Conservation (phyloP, 1,140 invertebrate genomes). For the Drepana arcuata region DNA sequence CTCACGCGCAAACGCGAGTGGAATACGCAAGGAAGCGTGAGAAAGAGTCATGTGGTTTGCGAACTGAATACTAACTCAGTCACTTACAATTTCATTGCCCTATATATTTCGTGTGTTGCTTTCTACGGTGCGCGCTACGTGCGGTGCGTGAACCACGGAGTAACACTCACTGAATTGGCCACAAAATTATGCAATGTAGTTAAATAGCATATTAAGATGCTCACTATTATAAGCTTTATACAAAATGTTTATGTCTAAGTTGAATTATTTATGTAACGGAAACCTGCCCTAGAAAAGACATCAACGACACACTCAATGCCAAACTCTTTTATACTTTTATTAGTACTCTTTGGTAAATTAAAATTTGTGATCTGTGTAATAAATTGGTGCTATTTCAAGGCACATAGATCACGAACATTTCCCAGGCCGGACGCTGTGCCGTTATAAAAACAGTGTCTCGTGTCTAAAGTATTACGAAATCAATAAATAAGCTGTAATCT, state of each 20-base stretch:
- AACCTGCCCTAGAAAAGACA: slow-evolving; percentile 25
- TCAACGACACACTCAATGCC: too few species aligned
- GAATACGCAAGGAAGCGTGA: slow-evolving; percentile 51
- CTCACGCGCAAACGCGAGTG: slow-evolving; percentile 29
- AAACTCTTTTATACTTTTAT: too few species aligned
- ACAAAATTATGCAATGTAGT: too few species aligned
- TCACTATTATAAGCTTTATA: too few species aligned
- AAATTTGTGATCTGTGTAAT: too few species aligned
- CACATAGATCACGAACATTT: slow-evolving; percentile 17
- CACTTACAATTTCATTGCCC: slow-evolving; percentile 53
- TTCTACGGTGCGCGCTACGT: too few species aligned
- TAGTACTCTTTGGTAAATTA: too few species aligned
- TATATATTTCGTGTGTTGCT: slow-evolving; percentile 27
- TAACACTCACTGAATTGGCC: too few species aligned
- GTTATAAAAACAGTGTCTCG: slow-evolving; percentile 21
- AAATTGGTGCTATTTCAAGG: slow-evolving; percentile 9
- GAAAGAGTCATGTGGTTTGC: slow-evolving; percentile 46
- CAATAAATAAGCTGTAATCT: slow-evolving; percentile 39
- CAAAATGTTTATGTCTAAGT: too few species aligned
- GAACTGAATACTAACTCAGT: slow-evolving; percentile 42
- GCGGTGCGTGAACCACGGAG: too few species aligned
- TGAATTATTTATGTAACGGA: too few species aligned
- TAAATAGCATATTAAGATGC: too few species aligned
- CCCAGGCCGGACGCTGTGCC: slow-evolving; percentile 1
- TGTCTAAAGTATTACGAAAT: slow-evolving; percentile 25